Conservation (phyloP, 2,888 invertebrate species). For the Orchestes rusci region DNA sequence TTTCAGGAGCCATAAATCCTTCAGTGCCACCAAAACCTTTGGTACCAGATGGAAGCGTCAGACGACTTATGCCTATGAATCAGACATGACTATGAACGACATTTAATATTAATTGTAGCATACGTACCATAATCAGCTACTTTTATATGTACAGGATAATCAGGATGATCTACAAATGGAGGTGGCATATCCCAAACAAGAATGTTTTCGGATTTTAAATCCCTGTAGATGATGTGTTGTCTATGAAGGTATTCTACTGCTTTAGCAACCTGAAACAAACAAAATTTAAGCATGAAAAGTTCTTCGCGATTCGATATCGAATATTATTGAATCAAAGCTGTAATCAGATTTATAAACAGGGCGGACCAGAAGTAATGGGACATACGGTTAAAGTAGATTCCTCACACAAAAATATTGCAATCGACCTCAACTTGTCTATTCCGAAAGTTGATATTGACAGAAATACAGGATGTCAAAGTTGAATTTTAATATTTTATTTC, state of each 20-base stretch:
- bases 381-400: too few species aligned
- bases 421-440: too few species aligned
- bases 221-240: conserved; percentile 86
- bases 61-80: conserved; percentile 69
- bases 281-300: background rate
- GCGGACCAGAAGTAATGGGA: too few species aligned
- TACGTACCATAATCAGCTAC: conserved; percentile 85
- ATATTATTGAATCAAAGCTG: too few species aligned
- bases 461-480: too few species aligned
- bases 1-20: conserved; percentile 99
- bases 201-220: conserved; percentile 94
- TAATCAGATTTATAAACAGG: too few species aligned
- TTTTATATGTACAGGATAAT: conserved; percentile 75
- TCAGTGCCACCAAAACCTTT: conserved; percentile 98
- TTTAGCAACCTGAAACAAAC: conserved; percentile 72
- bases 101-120: background rate
- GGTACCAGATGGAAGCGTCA: conserved; percentile 82
- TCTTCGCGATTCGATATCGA: too few species aligned
- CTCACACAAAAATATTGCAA: too few species aligned
- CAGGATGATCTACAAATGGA: conserved; percentile 62
- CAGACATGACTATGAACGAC: too few species aligned
- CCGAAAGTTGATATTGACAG: too few species aligned
- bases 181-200: conserved; percentile 94
- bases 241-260: conserved; percentile 94
- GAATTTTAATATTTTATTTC: too few species aligned